A percentile compares a stretch with the other conserved stretches of the same genome.
Evolutionary conservation across 2,888 invertebrate genomes (phyloP).

Genomic region (Cheilosia grossa): DNA sequence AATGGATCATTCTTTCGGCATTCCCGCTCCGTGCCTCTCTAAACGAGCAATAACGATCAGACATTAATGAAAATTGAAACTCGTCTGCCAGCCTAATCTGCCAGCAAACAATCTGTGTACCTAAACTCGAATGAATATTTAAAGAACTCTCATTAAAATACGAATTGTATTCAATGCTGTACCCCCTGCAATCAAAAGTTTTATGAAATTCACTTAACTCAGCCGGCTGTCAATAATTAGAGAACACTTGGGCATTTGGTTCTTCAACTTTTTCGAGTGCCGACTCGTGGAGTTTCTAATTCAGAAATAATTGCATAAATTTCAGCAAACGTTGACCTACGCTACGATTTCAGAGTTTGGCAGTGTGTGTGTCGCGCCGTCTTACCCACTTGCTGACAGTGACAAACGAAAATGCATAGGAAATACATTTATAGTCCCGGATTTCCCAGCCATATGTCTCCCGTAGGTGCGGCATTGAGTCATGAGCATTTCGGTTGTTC

Average conservation of each 20-base stretch:
- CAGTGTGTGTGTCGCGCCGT: not conserved
- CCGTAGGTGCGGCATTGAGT: conserved; percentile 43
- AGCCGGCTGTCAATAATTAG: conserved; percentile 29
- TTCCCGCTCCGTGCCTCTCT: too few species aligned
- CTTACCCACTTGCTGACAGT: not conserved
- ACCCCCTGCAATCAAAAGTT: not conserved
- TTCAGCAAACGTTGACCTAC: conserved; percentile 22
- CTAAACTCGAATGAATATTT: conserved; percentile 16
- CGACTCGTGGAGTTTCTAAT: conserved; percentile 5
- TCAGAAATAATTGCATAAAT: conserved; percentile 24
- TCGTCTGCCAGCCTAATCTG: not conserved
- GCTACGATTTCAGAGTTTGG: not conserved
- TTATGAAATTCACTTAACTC: conserved; percentile 3
- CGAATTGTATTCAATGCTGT: not conserved
- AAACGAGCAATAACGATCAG: too few species aligned
- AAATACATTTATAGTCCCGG: conserved; percentile 27
- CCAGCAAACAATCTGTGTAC: conserved; percentile 19
- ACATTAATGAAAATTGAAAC: too few species aligned
- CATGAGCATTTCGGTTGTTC: conserved; percentile 9
- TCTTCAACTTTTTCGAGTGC: conserved; percentile 10
- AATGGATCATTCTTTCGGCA: too few species aligned
- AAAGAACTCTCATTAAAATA: conserved; percentile 20
- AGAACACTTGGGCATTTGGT: conserved; percentile 17
- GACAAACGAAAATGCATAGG: conserved; percentile 34
- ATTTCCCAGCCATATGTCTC: not conserved